Percentiles rank a stretch among this genome's conserved stretches.
phyloP scores from a whole-genome alignment of 2,113 vertebrate genomes.

The Cettia cetti region DNA sequence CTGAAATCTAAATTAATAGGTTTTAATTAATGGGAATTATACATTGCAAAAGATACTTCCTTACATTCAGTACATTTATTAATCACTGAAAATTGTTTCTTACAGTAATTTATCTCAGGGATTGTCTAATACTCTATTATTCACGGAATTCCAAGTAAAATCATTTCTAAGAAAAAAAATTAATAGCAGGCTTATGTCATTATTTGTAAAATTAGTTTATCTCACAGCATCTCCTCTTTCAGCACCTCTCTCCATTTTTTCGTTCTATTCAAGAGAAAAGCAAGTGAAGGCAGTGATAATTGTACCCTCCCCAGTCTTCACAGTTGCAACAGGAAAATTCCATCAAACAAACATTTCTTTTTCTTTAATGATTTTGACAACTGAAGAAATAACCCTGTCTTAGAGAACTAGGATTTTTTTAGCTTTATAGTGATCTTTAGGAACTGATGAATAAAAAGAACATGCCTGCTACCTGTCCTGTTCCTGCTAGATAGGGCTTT shows the following conservation, averaged over 20 bases:
- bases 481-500: background rate
- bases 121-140: background rate
- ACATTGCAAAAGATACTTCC: background rate
- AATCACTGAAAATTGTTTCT: background rate
- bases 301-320: background rate
- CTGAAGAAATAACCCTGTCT: background rate
- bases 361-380: background rate
- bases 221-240: background rate
- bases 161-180: background rate
- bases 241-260: background rate
- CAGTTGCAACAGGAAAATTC: background rate
- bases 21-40: background rate
- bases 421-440: background rate
- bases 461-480: background rate
- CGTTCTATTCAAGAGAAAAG: background rate
- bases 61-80: background rate
- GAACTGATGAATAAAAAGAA: background rate
- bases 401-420: background rate
- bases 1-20: background rate
- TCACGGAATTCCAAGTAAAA: slow-evolving; percentile 12
- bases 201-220: background rate
- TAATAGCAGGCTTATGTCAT: background rate
- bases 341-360: background rate
- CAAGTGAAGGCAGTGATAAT: background rate
- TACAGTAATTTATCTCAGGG: background rate